These are phyloP conservation scores for Eilema griseolum DNA, from an alignment of 2,888 invertebrate species.

Conservation along the genomic window DNA sequence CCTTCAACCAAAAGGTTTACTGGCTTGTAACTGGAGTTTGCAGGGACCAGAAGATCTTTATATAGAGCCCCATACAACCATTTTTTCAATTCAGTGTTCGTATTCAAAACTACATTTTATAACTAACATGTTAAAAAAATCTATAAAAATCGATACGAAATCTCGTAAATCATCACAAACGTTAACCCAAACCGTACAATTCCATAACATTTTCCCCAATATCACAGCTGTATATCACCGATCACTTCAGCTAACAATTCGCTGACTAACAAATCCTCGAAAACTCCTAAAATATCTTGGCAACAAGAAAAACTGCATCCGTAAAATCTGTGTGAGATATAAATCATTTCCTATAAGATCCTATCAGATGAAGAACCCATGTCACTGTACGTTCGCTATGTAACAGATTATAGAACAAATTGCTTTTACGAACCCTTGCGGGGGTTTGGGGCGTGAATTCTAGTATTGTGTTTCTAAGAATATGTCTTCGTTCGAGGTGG, in stretches of 20 bases:
- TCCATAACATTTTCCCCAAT: not conserved
- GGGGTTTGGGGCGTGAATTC: slow-evolving; percentile 22
- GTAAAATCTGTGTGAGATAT: slow-evolving; percentile 34
- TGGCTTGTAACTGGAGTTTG: no score
- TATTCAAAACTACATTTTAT: not conserved
- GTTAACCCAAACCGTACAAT: not conserved
- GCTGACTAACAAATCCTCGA: slow-evolving; percentile 21
- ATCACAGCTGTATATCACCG: slow-evolving; percentile 10
- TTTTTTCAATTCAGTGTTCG: no score
- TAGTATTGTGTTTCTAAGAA: slow-evolving; percentile 25
- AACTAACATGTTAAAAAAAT: not conserved
- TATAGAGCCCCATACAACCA: no score
- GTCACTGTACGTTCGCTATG: slow-evolving; percentile 41
- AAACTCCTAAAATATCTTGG: slow-evolving; percentile 23
- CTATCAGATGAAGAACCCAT: slow-evolving; percentile 43
- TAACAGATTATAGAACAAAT: slow-evolving; percentile 52
- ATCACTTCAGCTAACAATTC: slow-evolving; percentile 4
- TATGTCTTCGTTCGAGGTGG: slow-evolving; percentile 5
- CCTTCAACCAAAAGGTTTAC: no score
- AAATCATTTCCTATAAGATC: slow-evolving; percentile 47
- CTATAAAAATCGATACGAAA: not conserved
- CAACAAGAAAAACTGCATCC: slow-evolving; percentile 40
- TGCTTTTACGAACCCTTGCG: slow-evolving; percentile 39
- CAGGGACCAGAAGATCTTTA: no score
- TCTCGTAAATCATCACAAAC: not conserved